Conservation (phyloP, 2,888 invertebrate genomes). For the Heliconius charithonia region DNA sequence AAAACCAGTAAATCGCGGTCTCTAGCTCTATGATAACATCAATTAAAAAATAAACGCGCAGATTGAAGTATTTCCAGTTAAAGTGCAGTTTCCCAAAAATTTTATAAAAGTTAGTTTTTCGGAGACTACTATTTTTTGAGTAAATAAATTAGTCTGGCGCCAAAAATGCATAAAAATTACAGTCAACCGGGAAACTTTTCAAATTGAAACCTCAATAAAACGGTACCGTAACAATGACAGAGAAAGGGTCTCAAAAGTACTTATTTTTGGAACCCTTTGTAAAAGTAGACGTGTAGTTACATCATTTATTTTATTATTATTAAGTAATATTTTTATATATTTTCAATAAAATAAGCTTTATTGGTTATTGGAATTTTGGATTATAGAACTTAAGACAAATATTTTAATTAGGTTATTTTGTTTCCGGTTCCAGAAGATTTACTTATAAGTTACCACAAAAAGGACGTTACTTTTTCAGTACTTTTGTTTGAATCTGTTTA, state of each 20-base stretch:
- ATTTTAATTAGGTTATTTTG: constrained; percentile 73
- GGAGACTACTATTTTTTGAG: constrained; percentile 19
- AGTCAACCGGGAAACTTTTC: background rate
- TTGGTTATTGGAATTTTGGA: constrained; percentile 56
- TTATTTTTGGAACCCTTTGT: background rate
- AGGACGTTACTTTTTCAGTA: constrained; percentile 75
- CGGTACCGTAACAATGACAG: constrained; percentile 7
- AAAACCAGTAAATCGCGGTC: constrained; percentile 57
- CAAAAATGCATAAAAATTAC: constrained; percentile 10
- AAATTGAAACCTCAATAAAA: constrained; percentile 5
- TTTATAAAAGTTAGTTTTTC: constrained; percentile 20
- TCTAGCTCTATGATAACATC: constrained; percentile 61
- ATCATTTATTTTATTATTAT: background rate
- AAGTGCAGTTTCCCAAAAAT: constrained; percentile 28
- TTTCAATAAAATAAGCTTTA: background rate
- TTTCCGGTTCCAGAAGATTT: constrained; percentile 69
- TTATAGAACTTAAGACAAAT: constrained; percentile 61
- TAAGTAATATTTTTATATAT: background rate
- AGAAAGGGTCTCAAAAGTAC: background rate
- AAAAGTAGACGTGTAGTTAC: background rate
- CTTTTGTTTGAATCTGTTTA: constrained; percentile 78
- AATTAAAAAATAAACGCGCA: constrained; percentile 47
- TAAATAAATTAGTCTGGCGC: constrained; percentile 17
- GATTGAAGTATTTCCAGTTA: constrained; percentile 28
- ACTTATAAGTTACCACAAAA: constrained; percentile 79